These are phyloP conservation scores for Chrysomela aeneicollis DNA, from an alignment of 2,888 invertebrate species.

Conservation along the genomic window DNA sequence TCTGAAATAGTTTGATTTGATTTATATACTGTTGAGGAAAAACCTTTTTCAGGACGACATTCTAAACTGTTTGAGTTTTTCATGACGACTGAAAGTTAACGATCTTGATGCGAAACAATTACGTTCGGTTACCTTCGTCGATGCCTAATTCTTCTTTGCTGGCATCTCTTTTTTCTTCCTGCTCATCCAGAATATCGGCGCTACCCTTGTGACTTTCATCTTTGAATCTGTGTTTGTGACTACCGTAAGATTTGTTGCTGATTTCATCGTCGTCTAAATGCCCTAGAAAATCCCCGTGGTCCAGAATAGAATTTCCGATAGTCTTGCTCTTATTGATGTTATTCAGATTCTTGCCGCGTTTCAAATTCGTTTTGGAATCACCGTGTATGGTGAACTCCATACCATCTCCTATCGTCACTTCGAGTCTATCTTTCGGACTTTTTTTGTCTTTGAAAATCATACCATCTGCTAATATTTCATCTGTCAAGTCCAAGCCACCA, in stretches of 20 bases:
- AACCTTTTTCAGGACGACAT: too few species aligned
- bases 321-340: constrained; percentile 77
- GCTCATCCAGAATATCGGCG: constrained; percentile 82
- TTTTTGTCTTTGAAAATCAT: constrained; percentile 88
- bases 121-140: constrained; percentile 70
- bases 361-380: constrained; percentile 83
- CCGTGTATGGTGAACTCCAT: constrained; percentile 95
- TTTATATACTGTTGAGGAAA: too few species aligned
- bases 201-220: constrained; percentile 93
- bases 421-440: constrained; percentile 84
- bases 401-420: constrained; percentile 91
- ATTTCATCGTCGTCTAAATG: constrained; percentile 75
- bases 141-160: constrained; percentile 90
- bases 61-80: too few species aligned
- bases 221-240: constrained; percentile 90
- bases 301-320: constrained; percentile 77
- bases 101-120: background rate
- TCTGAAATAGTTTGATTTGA: constrained; percentile 44
- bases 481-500: constrained; percentile 61
- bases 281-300: constrained; percentile 58
- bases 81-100: too few species aligned
- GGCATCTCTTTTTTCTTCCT: constrained; percentile 86
- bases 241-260: constrained; percentile 92
- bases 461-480: constrained; percentile 82
- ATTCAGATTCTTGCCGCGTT: constrained; percentile 74